Conservation (phyloP, 35 echinoderm and acorn worm species). For the Heliocidaris erythrogramma region DNA sequence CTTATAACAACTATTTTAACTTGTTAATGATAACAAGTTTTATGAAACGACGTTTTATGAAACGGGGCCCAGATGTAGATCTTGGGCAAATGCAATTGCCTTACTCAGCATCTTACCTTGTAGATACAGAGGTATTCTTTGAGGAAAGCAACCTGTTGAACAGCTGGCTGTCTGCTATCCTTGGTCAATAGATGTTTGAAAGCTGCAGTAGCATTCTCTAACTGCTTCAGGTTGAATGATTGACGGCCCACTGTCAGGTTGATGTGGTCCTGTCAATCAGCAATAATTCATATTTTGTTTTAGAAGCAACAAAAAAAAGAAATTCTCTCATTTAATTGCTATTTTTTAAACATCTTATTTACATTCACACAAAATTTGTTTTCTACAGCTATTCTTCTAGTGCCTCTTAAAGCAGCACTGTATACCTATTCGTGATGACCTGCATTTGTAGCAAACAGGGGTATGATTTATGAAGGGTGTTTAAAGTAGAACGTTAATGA, state of each 20-base stretch:
- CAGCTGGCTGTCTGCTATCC: conserved; percentile 84
- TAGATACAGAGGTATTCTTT: conserved; percentile 93
- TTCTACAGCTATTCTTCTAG: no score
- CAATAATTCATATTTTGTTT: background rate
- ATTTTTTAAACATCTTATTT: background rate
- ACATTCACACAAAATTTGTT: no score
- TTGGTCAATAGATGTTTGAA: conserved; percentile 88
- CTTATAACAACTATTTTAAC: no score
- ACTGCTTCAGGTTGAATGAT: conserved; percentile 91
- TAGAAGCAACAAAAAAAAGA: background rate
- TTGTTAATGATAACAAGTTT: no score
- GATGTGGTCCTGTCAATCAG: conserved; percentile 82
- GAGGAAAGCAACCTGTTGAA: conserved; percentile 91
- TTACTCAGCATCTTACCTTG: conserved; percentile 56
- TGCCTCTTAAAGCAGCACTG: no score
- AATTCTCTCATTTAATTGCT: background rate
- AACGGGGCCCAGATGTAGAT: no score
- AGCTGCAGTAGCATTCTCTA: conserved; percentile 93
- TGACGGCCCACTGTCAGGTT: conserved; percentile 96
- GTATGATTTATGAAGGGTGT: no score
- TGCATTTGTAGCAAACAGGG: no score
- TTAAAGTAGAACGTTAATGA: no score
- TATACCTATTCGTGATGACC: no score
- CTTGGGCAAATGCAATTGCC: no score
- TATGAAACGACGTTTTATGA: no score